Evolutionary conservation across 2,113 vertebrate genomes (phyloP).

Genomic region (Acanthochromis polyacanthus): DNA sequence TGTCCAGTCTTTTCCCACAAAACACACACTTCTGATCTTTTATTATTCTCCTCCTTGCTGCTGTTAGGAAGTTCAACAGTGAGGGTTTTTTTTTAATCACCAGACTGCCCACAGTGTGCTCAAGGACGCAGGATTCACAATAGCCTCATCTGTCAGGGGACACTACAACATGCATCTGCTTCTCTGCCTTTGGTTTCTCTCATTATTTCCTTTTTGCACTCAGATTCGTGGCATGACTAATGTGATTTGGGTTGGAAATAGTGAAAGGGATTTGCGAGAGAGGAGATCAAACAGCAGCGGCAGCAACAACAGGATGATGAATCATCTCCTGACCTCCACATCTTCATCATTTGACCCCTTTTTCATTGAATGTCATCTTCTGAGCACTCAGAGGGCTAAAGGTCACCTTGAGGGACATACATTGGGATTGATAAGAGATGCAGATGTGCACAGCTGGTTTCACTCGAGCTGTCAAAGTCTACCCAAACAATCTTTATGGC

Average conservation of each 20-base stretch:
- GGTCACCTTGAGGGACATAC: slow-evolving; percentile 73
- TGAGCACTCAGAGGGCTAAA: slow-evolving; percentile 17
- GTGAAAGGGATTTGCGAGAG: slow-evolving; percentile 25
- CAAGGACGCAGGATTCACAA: slow-evolving; percentile 47
- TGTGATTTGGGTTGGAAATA: slow-evolving; percentile 28
- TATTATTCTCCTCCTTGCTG: not conserved
- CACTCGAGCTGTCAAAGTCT: slow-evolving; percentile 10
- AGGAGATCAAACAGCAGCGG: slow-evolving; percentile 4
- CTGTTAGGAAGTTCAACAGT: slow-evolving; percentile 7
- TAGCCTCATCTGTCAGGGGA: slow-evolving; percentile 46
- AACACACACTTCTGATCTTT: not conserved
- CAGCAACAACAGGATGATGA: slow-evolving; percentile 14
- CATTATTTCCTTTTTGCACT: slow-evolving; percentile 2
- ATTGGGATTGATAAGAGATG: slow-evolving; percentile 12
- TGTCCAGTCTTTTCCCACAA: slow-evolving; percentile 4
- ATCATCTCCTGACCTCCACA: slow-evolving; percentile 31
- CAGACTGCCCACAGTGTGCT: slow-evolving; percentile 26
- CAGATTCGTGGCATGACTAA: slow-evolving; percentile 35
- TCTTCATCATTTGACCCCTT: slow-evolving; percentile 21
- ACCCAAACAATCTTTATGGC: slow-evolving; percentile 10
- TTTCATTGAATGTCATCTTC: not conserved
- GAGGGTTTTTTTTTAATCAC: slow-evolving; percentile 5
- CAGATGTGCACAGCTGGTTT: not conserved
- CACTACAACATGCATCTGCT: slow-evolving; percentile 13
- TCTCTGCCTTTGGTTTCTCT: not conserved